These are phyloP conservation scores for Orchestia grillus DNA, from an alignment of 1,140 invertebrate genomes.

Conservation along the genomic window DNA sequence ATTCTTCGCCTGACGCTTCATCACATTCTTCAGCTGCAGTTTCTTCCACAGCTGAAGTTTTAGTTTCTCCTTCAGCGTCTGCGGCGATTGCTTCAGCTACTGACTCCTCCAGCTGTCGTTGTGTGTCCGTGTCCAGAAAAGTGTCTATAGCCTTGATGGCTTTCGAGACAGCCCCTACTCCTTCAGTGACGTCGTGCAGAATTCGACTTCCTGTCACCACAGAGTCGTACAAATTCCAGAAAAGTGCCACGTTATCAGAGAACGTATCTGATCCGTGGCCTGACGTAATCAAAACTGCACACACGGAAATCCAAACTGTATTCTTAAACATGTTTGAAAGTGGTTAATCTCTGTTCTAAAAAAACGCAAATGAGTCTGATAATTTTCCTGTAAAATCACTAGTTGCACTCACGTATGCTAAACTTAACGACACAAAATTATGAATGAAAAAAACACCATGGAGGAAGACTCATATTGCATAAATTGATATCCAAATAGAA, in stretches of 20 bases:
- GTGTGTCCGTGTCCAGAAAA: slow-evolving; percentile 61
- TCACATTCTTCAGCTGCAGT: neutral
- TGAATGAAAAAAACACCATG: neutral
- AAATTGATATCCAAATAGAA: neutral
- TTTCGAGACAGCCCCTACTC: slow-evolving; percentile 66
- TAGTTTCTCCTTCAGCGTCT: neutral
- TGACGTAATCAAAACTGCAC: neutral
- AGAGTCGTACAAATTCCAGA: slow-evolving; percentile 67
- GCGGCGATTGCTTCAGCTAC: neutral
- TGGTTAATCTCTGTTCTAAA: neutral
- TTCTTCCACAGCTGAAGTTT: neutral
- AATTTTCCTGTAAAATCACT: neutral
- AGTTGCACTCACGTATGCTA: neutral
- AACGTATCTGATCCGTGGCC: neutral
- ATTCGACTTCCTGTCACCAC: slow-evolving; percentile 66
- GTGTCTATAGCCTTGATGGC: slow-evolving; percentile 65
- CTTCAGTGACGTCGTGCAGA: slow-evolving; percentile 66
- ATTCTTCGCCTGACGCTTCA: neutral
- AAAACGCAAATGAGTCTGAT: neutral
- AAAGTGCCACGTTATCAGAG: slow-evolving; percentile 62
- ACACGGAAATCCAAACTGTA: neutral
- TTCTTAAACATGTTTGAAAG: neutral
- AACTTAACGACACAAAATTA: neutral
- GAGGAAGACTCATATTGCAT: neutral
- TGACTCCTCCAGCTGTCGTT: slow-evolving; percentile 33